phyloP scores from a whole-genome alignment of 2,797 vertebrate genomes.

The Gymnoscopelus microlampas region DNA sequence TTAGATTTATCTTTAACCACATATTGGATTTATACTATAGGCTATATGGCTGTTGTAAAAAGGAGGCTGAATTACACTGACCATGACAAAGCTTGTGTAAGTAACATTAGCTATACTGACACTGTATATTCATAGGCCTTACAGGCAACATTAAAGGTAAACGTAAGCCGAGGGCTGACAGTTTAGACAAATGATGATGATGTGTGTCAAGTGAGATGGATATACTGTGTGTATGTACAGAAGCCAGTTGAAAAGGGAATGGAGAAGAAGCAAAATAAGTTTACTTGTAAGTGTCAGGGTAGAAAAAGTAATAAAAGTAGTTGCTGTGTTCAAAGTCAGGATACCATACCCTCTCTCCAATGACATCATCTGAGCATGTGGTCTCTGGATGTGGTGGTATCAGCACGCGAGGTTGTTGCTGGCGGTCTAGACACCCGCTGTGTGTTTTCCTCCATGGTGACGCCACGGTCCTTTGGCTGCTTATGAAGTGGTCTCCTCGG shows the following conservation, averaged over 20 bases:
- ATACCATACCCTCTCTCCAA: slow-evolving; percentile 1
- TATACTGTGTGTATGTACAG: too few relatives aligned
- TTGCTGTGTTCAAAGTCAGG: background rate
- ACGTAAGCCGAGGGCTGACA: background rate
- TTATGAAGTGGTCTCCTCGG: slow-evolving; percentile 51
- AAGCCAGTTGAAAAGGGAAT: too few relatives aligned
- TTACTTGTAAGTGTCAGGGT: background rate
- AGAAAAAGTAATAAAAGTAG: background rate
- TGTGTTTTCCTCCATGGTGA: slow-evolving; percentile 41
- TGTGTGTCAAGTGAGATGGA: too few relatives aligned
- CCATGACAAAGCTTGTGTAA: background rate
- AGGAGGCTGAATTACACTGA: background rate
- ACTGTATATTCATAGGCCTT: background rate
- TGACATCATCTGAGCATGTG: slow-evolving; percentile 38
- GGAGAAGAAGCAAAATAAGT: background rate
- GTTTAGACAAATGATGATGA: background rate
- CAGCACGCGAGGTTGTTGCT: slow-evolving; percentile 36
- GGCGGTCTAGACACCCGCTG: slow-evolving; percentile 48
- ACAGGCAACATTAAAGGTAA: background rate
- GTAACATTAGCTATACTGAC: background rate
- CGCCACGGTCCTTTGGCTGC: slow-evolving; percentile 35
- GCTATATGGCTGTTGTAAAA: too few relatives aligned
- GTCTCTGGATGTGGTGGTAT: slow-evolving; percentile 41
- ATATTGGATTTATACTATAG: too few relatives aligned
- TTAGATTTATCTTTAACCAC: too few relatives aligned